phyloP scores from a whole-genome alignment of 2,888 invertebrate genomes.

The Apotomis capreana region DNA sequence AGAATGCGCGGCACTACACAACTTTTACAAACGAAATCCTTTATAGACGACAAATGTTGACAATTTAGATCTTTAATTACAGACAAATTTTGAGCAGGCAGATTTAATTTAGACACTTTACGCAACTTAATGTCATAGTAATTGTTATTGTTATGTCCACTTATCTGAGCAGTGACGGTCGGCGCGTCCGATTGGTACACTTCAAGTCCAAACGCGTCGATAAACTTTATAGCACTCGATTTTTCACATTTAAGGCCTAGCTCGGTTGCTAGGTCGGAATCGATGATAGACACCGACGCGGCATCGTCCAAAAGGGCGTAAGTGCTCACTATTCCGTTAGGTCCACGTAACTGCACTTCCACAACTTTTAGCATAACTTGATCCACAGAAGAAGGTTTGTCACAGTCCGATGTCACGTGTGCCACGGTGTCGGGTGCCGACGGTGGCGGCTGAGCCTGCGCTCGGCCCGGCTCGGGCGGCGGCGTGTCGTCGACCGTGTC shows the following conservation, averaged over 20 bases:
- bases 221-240: constrained; percentile 3
- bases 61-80: no score
- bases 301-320: constrained; percentile 15
- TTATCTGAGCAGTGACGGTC: constrained; percentile 6
- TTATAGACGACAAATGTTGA: no score
- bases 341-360: no score
- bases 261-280: constrained; percentile 12
- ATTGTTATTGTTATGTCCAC: background rate
- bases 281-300: constrained; percentile 27
- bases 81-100: constrained; percentile 22
- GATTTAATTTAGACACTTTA: constrained; percentile 27
- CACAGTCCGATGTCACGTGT: background rate
- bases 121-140: constrained; percentile 21
- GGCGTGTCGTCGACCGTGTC: no score
- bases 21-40: background rate
- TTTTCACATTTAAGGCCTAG: background rate
- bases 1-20: constrained; percentile 20
- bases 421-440: no score
- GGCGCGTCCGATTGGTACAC: constrained; percentile 31
- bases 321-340: no score
- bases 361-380: background rate
- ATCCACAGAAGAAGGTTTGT: background rate
- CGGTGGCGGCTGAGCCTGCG: no score
- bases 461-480: no score
- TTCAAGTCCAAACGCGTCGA: constrained; percentile 28